Base-by-base conservation (phyloP, 2,113 vertebrate genomes). In the Maccullochella peelii region DNA sequence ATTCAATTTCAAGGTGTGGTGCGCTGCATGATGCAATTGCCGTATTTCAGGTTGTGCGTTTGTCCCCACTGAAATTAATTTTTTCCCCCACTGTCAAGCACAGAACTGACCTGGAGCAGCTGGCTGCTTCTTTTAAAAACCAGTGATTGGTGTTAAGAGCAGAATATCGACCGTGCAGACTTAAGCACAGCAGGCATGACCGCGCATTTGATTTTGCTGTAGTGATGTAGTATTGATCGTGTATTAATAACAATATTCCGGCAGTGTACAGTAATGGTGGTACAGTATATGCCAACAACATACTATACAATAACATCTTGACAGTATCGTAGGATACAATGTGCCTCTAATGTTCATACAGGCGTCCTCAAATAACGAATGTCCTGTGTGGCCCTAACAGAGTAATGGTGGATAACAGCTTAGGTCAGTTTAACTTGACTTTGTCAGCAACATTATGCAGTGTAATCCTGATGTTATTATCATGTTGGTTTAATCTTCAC, bases 401-500 rank as follows among this genome's bases (percentile, higher is more conserved):
- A 77, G 14, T 40, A 33, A 69, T 8, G 14, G 61, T 30, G 6
- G 2, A 36, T 47, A 44, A 25, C 27, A 14, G 30, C 33, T 65
- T 14, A 54, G n/a, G 61, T 89, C 15, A 70, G n/a, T 79, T 63
- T 69, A 61, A 73, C 27, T 44, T 21, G 8, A 76, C 55, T 72
- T 40, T n/a, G 78, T 70, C 42, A 73, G 77, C 44, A 62, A 65
- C 33, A 69, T 68, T 40, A 80, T 50, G 20, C 23, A 65, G n/a
- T 49, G 69, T 40, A 67, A 5, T 72, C 5, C 67, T 75, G 40
- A 80, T 52, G 66, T 79, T 80, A 40, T 80, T 54, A 77, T 74
- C 44, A 30, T 79, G 76, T 83, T 77, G 30, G 59, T 84, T 82
- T 72, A 74, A 78, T 89, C 72, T 82, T 78, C 65, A 49, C 67